A percentile compares a stretch with the other conserved stretches of the same genome.
These are phyloP conservation scores for Linhomoeus sp. DNA, from an alignment of 2,888 invertebrate species.

Conservation along the genomic window DNA sequence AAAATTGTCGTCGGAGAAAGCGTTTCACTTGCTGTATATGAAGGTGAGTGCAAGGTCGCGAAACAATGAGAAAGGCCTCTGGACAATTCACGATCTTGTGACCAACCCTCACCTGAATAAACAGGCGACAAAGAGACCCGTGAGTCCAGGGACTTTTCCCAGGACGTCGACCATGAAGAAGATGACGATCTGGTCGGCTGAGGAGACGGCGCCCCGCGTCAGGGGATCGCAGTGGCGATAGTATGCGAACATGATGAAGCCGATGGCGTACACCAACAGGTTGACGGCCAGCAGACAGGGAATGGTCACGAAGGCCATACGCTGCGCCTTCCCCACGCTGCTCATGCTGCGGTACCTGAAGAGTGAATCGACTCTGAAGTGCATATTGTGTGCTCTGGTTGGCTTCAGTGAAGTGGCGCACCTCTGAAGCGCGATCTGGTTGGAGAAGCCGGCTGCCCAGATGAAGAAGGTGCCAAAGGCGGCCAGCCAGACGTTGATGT, in stretches of 20 bases:
- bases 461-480: conserved; percentile 23
- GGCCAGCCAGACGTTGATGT: conserved; percentile 26
- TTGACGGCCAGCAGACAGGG: conserved; percentile 6
- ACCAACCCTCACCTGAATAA: conserved; percentile 6
- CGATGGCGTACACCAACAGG: conserved; percentile 16
- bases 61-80: background rate
- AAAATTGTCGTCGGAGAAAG: no score
- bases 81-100: background rate
- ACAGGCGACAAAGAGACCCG: conserved; percentile 8
- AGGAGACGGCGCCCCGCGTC: conserved; percentile 8
- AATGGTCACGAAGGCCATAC: conserved; percentile 2
- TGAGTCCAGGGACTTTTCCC: background rate
- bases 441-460: conserved; percentile 15
- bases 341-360: conserved; percentile 4
- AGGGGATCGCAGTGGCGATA: conserved; percentile 23
- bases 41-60: no score
- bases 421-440: conserved; percentile 4
- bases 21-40: no score
- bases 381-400: no score
- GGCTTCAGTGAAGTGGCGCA: no score
- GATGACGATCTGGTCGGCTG: conserved; percentile 8
- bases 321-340: background rate
- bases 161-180: conserved; percentile 6
- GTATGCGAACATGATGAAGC: conserved; percentile 19
- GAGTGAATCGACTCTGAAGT: no score